Conservation (phyloP, 2,113 vertebrate species). For the Campylomormyrus numenius region DNA sequence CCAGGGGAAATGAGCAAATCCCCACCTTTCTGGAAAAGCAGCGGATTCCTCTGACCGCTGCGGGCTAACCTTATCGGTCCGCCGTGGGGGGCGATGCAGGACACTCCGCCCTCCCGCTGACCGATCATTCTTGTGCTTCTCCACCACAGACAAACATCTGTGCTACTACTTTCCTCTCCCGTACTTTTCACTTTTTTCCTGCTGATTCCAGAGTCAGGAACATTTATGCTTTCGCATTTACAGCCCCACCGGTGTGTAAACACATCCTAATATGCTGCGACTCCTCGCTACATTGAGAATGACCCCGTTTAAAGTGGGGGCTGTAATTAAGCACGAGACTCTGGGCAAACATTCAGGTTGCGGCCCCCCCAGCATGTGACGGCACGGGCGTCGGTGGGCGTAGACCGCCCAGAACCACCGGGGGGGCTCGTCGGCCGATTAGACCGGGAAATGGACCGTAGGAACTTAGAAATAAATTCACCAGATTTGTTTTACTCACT, state of each 20-base stretch:
- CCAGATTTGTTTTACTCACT: neutral
- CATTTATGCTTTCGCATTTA: neutral
- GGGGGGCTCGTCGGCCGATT: neutral
- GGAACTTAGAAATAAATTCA: neutral
- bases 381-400: neutral
- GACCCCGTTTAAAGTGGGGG: neutral
- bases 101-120: neutral
- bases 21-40: constrained; percentile 22
- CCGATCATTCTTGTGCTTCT: constrained; percentile 15
- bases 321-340: neutral
- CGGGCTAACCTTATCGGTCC: neutral
- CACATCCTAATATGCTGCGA: neutral
- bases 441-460: neutral
- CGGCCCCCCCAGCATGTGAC: neutral
- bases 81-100: neutral
- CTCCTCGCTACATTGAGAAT: neutral
- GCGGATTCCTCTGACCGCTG: constrained; percentile 12
- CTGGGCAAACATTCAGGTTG: neutral
- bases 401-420: neutral
- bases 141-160: neutral
- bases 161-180: neutral
- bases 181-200: neutral
- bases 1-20: constrained; percentile 30
- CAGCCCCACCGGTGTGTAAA: neutral
- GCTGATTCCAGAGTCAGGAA: neutral